Evolutionary conservation across 2,888 invertebrate genomes (phyloP).

Genomic region (Cyaniris semiargus): DNA sequence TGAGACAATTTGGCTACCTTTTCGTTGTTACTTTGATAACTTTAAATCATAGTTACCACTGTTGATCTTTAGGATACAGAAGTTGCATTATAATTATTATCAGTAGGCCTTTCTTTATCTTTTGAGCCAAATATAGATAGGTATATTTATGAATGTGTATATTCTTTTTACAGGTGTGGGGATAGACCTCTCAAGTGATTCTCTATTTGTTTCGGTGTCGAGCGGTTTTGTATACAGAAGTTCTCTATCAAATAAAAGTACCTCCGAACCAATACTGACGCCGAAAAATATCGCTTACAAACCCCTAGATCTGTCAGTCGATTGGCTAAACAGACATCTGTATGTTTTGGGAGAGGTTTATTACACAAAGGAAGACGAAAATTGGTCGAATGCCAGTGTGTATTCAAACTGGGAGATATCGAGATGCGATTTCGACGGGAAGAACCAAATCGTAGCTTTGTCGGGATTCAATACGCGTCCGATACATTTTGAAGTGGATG

Average conservation of each 20-base stretch:
- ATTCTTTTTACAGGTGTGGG: constrained; percentile 83
- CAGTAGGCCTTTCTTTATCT: no score
- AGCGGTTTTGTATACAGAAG: constrained; percentile 83
- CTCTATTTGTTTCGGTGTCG: constrained; percentile 89
- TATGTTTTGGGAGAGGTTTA: constrained; percentile 89
- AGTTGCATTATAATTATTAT: no score
- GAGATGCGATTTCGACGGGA: constrained; percentile 87
- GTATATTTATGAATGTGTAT: neutral
- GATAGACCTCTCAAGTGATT: constrained; percentile 86
- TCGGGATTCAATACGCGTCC: constrained; percentile 86
- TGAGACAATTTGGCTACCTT: no score
- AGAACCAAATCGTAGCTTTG: constrained; percentile 84
- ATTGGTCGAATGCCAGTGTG: constrained; percentile 52
- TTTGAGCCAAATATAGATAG: no score
- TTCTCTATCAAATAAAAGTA: constrained; percentile 68
- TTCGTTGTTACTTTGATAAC: no score
- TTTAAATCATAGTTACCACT: no score
- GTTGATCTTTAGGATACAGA: no score
- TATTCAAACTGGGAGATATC: constrained; percentile 85
- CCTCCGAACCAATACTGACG: constrained; percentile 75
- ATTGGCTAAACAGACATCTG: constrained; percentile 93
- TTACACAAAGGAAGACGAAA: constrained; percentile 61
- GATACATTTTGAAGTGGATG: constrained; percentile 92
- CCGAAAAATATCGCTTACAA: constrained; percentile 81
- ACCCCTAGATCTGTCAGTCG: constrained; percentile 88